Base-by-base conservation (phyloP, 1,140 invertebrate species). In the Chironomus striatipennis region DNA sequence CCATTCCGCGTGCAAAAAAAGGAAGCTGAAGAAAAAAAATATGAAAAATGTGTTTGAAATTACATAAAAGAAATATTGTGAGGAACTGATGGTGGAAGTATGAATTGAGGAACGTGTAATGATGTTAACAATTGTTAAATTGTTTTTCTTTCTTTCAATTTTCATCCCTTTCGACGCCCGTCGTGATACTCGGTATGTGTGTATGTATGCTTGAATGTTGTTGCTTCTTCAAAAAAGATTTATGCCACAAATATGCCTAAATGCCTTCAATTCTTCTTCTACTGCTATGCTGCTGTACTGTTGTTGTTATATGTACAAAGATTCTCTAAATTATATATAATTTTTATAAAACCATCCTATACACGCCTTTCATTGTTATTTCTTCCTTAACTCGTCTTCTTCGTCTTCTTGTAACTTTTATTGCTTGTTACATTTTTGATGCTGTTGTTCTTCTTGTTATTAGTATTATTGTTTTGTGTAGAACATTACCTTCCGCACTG, bases 31-130 rank as follows among this genome's bases (percentile, higher is more conserved):
- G 5, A 34, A 34, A 5, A 34, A 34, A 57, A 57, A n/a, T 57
- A 57, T 57, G 47, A 57, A 57, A 57, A 57, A 57, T 57, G 47
- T 57, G 47, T n/a, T 57, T 57, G 47, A 57, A 57, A 57, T 57
- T 57, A 57, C 12, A n/a, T 10, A 57, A 57, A 15, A 47, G n/a
- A 47, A 57, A 57, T n/a, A n/a, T n/a, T 1, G 47, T 5, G 15
- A 57, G 12, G 47, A 5, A 57, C 47, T 5, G n/a, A 34, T 34
- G 24, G 1, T 34, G 24, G 47, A 12, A 15, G 47, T n/a, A 57
- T 5, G n/a, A 12, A 57, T 57, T 57, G 47, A 57, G n/a, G 47
- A 57, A n/a, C 12, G 24, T 34, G 24, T 34, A 34, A 34, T 34
- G 47, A 57, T 57, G n/a, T 57, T 57, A 57, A 57, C 47, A 12